Base-by-base conservation (phyloP, 2,888 invertebrate species). In the Drosophila neonasuta region DNA sequence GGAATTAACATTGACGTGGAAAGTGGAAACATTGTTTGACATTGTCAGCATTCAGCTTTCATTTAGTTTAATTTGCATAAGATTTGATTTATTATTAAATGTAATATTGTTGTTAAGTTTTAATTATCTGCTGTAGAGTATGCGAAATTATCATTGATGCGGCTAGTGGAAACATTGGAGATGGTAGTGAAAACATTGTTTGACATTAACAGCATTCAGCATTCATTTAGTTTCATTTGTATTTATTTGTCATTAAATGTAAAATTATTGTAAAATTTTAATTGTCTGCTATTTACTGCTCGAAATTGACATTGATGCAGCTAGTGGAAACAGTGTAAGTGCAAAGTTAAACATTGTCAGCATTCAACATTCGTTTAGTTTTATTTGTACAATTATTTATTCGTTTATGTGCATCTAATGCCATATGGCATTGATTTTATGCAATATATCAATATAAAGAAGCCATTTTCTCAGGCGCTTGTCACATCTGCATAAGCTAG, bases 401-500 rank as follows among this genome's bases (percentile, higher is more conserved):
- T 52, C 24, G 72, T 67, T 67, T 56, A 48, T 45, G 52, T 46
- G 24, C 42, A 45, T 20, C 71, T 55, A 50, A 60, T 63, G 74
- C 69, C 80, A 74, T 74, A 63, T 80, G 86, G 68, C 74, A 71
- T 55, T 86, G 83, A 85, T 80, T 80, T 71, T 80, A 50, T 42
- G 61, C 83, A 80, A 86, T 80, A 85, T 71, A 82, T 82, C 86
- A 82, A 86, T 68, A 83, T 80, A 74, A 80, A 80, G 68, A 80
- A 77, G 80, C 54, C 67, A 77, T 83, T 83, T 80, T 69, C 71
- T 68, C 61, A 69, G 54, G 82, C 80, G 85, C 78, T 82, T 85
- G 80, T 80, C 80, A 86, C 80, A 80, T 86, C 80, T 80, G 86
- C 86, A 80, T 74, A 83, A 67, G 61, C 48, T n/a, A 5, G 32